Base-by-base conservation (phyloP, 2,888 invertebrate genomes). In the Drosophila nigritarsus region DNA sequence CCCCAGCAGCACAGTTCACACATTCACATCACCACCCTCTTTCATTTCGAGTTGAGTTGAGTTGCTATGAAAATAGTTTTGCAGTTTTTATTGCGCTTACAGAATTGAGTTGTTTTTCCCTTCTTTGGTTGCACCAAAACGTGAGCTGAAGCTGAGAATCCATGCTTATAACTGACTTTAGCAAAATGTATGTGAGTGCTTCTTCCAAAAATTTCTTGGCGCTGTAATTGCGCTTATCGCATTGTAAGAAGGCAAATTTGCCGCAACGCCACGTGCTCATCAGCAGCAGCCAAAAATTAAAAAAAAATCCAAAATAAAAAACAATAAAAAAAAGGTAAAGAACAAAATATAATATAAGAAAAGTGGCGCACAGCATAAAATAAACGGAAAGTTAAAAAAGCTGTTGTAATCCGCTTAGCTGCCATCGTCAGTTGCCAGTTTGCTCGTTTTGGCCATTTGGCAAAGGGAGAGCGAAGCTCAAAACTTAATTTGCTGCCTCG, bases 351-450 rank as follows among this genome's bases (percentile, higher is more conserved):
- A 50, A 40, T 13, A 48, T 45, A 51, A 49, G 58, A 65, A 53
- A 66, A 45, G 38, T 65, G 49, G 65, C 60, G 32, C 38, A 65
- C 70, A 75, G 65, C 63, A 42, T 11, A 51, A 36, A 29, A 27
- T 40, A 42, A 62, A 51, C 42, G 48, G 27, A 49, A 65, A 55
- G 61, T 50, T 42, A 53, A 54, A 64, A 64, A 62, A 59, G 65
- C 73, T 65, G 30, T 86, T 88, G 75, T 85, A 86, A 86, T 86
- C 89, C 89, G 87, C 89, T 86, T 86, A 85, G 85, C 80, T 83
- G 84, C 55, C 81, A 68, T 60, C 81, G 73, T 77, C 78, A 76
- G 80, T 68, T 76, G 76, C 50, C 77, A 69, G 62, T 58, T 62
- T 62, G 56, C 51, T 60, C 48, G n/a, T 67, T 56, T 56, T 56